A percentile compares a stretch with the other conserved stretches of the same genome.
phyloP scores from a whole-genome alignment of 2,113 vertebrate genomes.

The Telmatochromis brichardi region DNA sequence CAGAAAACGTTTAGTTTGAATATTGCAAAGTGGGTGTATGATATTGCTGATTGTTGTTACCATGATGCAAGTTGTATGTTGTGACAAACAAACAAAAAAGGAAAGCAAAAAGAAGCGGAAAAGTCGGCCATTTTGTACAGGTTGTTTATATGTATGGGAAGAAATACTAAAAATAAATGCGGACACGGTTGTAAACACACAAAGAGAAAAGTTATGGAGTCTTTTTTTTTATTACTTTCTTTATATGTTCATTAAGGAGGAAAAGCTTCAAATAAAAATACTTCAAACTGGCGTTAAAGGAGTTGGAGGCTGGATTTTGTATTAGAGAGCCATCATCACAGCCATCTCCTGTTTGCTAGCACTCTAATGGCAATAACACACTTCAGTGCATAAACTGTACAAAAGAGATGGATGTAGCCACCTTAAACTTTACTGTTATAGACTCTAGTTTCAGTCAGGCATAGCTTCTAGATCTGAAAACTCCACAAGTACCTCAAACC shows the following conservation, averaged over 20 bases:
- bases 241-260: not conserved
- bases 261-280: not conserved
- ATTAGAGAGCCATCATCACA: not conserved
- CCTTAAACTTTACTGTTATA: not conserved
- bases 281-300: not conserved
- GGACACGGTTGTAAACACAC: slow-evolving; percentile 44
- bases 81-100: slow-evolving; percentile 60
- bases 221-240: not conserved
- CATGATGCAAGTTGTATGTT: slow-evolving; percentile 75
- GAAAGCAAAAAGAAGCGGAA: slow-evolving; percentile 55
- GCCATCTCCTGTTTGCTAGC: not conserved
- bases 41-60: slow-evolving; percentile 79
- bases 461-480: not conserved
- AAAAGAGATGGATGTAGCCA: not conserved
- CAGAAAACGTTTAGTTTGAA: slow-evolving; percentile 81
- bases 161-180: slow-evolving; percentile 81
- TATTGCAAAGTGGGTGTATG: slow-evolving; percentile 79
- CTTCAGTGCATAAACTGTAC: not conserved
- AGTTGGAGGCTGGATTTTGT: not conserved
- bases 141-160: slow-evolving; percentile 86
- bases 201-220: not conserved
- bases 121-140: slow-evolving; percentile 81
- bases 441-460: fast-evolving
- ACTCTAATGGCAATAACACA: not conserved
- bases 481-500: not conserved